A percentile compares a stretch with the other conserved stretches of the same genome.
Conservation (phyloP, 2,888 invertebrate genomes). For the Metellina segmentata region DNA sequence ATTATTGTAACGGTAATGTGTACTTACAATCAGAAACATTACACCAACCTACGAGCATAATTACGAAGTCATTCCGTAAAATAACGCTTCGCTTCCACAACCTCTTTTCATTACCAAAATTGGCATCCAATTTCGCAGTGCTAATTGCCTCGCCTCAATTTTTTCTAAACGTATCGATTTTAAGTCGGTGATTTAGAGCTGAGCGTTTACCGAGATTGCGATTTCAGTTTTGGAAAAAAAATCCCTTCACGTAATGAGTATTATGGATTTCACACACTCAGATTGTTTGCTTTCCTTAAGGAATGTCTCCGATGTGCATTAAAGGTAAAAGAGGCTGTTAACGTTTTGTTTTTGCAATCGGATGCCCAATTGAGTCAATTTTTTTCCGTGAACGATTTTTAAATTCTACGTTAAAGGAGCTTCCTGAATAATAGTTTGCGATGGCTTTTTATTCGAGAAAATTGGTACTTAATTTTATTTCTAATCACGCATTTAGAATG, state of each 20-base stretch:
- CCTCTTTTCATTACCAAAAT: constrained; percentile 20
- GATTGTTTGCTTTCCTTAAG: constrained; percentile 7
- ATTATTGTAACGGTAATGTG: too few relatives aligned
- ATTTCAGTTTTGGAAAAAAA: constrained; percentile 8
- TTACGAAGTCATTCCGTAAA: not conserved
- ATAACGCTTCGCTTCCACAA: not conserved
- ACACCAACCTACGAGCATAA: not conserved
- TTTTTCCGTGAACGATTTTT: not conserved
- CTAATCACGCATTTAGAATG: not conserved
- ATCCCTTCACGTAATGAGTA: not conserved
- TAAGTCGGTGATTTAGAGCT: constrained; percentile 8
- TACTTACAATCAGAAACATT: too few relatives aligned
- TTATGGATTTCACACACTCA: not conserved
- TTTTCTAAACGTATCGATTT: constrained; percentile 11
- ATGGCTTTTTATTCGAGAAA: not conserved
- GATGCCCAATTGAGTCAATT: not conserved
- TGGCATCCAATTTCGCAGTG: constrained; percentile 16
- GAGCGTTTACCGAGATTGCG: not conserved
- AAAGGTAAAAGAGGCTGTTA: not conserved
- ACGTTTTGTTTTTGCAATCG: constrained; percentile 2
- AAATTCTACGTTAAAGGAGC: not conserved
- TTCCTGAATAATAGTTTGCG: not conserved
- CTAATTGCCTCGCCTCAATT: constrained; percentile 14
- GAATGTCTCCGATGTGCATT: not conserved
- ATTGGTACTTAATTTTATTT: not conserved